Evolutionary conservation across 2,797 vertebrate species (phyloP), one percentile per base, ranked within the genome.

Genomic region (Macropodus opercularis): DNA sequence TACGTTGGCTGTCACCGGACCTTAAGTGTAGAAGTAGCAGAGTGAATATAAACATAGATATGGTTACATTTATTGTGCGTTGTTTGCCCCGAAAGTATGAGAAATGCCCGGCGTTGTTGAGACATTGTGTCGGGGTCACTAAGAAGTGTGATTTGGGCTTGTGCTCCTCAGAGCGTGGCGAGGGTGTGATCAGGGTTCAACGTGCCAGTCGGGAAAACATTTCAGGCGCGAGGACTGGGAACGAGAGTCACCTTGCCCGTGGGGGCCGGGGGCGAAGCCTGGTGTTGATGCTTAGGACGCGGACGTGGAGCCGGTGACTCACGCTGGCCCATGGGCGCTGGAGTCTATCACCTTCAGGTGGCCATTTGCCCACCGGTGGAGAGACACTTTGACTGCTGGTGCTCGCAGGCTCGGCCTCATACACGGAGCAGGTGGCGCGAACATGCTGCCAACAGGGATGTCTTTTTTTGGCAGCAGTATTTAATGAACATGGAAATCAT

Each of bases 201-300:
- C 69, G 60, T 53, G 62, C 69, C 79, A 83, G 77, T 59, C 80
- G 81, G 84, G 63, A 73, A 80, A 83, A 78, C 55, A 78, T 78
- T 78, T 87, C 38, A 61, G 35, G 49, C 38, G 22, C 40, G 55
- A 53, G 36, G 69, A 65, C 72, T 39, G 3, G 70, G 36, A 44
- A 54, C 51, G 18, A 23, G 66, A 88, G 80, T 90, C 85, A 91
- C 88, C 88, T 92, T 90, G 87, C 88, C 83, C 74, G 58, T 32
- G 63, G 67, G 80, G 67, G 62, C 63, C 77, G 65, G 60, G 2
- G 54, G 43, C 22, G 11, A 63, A 67, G 72, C 59, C 70, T 66
- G 10, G 35, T 62, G 55, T 51, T 58, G 59, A 46, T 43, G 43
- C 47, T 40, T 70, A 81, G 75, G 78, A 87, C 76, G 36, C 63